Percentiles rank a stretch among this genome's conserved stretches.
Conservation (phyloP, 2,888 invertebrate species). For the Melieria omissa region DNA sequence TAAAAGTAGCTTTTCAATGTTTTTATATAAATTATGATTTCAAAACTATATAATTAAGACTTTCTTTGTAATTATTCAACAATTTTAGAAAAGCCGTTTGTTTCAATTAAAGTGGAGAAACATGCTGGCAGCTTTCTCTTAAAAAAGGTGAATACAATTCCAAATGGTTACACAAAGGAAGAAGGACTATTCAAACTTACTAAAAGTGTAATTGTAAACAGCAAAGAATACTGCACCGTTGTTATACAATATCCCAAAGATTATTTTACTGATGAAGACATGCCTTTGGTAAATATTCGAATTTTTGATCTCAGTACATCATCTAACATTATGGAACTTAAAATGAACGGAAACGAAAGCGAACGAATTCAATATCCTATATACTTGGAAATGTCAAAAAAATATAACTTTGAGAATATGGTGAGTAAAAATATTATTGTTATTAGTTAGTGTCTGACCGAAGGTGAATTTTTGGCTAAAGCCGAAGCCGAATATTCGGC, state of each 20-base stretch:
- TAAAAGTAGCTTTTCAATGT: no score
- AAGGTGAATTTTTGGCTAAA: no score
- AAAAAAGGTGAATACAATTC: slow-evolving; percentile 17
- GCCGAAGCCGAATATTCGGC: no score
- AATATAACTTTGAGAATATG: not conserved
- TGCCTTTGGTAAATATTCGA: slow-evolving; percentile 7
- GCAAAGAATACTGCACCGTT: slow-evolving; percentile 7
- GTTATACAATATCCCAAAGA: slow-evolving; percentile 9
- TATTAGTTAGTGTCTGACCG: no score
- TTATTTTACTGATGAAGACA: not conserved
- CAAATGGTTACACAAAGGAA: not conserved
- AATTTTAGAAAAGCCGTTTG: slow-evolving; percentile 9
- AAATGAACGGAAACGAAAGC: not conserved
- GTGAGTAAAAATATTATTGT: not conserved
- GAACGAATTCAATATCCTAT: not conserved
- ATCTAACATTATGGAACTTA: not conserved
- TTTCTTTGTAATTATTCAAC: no score
- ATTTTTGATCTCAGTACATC: slow-evolving; percentile 10
- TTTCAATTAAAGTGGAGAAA: slow-evolving; percentile 12
- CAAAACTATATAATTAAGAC: no score
- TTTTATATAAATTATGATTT: no score
- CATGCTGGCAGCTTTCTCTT: slow-evolving; percentile 13
- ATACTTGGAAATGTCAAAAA: not conserved
- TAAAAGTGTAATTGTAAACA: not conserved
- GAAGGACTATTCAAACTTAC: slow-evolving; percentile 9